Base-by-base conservation (phyloP, 2,113 vertebrate species). In the Proterorhinus semilunaris region DNA sequence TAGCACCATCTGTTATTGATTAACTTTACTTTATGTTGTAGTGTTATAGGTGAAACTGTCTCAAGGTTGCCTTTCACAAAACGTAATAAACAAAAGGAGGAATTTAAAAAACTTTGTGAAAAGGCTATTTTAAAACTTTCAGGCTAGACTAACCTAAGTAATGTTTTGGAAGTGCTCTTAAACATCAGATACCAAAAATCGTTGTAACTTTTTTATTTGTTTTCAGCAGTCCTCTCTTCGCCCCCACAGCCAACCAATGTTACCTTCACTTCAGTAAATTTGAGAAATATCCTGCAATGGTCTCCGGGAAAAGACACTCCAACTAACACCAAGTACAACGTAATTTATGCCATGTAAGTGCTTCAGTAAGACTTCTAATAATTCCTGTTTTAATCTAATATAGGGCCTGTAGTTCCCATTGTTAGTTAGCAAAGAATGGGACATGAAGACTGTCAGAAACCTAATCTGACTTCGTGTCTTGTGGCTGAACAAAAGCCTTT, bases 311-410 rank as follows among this genome's bases (percentile, higher is more conserved):
- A 88, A 11, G 69, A 74, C 48, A 79, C 88, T 0, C 79, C 52
- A 7, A 49, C 58, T 0, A 86, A 81, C 65, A 88, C 92, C 0
- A 72, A 67, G 55, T 98, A 94, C 53, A 93, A 76, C 0, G 95
- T 98, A 75, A 89, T 95, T 71, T 98, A 96, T 74, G 90, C 91
- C 62, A 92, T 95, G 97, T 99, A 89, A 94, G 96, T 72, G 21
- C 2, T 21, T 21, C 21, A 21, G 21, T 21, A 21, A 21, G 21
- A 27, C 44, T 13, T 5, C 6, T 12, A 62, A 42, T 5, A 0
- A 21, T 0, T 15, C 36, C 27, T 36, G 27, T 36, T 36, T 36
- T 21, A 21, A 21, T 21, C 21, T 21, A 21, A 1, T 21, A 21
- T 21, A 21, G 21, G 21, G 21, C 21, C 21, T 21, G 27, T 36